Evolutionary conservation across 2,888 invertebrate species (phyloP).

Genomic region (Nemotelus pantherinus): DNA sequence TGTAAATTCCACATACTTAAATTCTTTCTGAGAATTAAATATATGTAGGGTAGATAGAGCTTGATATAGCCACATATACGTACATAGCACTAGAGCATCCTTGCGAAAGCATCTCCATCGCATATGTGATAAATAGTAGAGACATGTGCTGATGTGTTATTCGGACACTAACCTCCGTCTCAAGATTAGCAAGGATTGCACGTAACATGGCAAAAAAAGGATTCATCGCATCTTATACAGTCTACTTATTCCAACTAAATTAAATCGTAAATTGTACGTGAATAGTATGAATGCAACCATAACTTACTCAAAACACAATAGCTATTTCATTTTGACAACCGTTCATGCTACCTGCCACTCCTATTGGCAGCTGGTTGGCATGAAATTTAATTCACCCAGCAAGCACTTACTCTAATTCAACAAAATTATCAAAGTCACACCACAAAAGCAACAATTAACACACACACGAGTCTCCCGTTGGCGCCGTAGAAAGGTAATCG

Average conservation of each 20-base stretch:
- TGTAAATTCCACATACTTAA: slow-evolving; percentile 26
- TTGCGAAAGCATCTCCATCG: neutral
- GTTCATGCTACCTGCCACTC: no score
- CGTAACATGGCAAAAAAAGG: neutral
- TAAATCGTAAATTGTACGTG: slow-evolving; percentile 14
- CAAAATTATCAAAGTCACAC: neutral
- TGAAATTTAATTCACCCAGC: no score
- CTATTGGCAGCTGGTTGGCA: no score
- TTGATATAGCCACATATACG: neutral
- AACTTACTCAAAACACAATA: slow-evolving; percentile 1
- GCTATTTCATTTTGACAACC: neutral
- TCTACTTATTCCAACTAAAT: slow-evolving; percentile 4
- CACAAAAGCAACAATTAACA: slow-evolving; percentile 7
- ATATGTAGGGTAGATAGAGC: no score
- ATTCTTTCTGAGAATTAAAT: neutral
- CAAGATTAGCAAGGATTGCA: neutral
- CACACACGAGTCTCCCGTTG: neutral
- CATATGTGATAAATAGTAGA: slow-evolving; percentile 25
- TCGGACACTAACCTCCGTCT: slow-evolving; percentile 26
- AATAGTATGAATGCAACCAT: neutral
- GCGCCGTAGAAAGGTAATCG: neutral
- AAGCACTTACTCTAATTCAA: no score
- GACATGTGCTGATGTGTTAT: slow-evolving; percentile 7
- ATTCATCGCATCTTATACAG: neutral
- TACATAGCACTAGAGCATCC: slow-evolving; percentile 1